A percentile compares a stretch with the other conserved stretches of the same genome.
Conservation (phyloP, 2,888 invertebrate genomes). For the Ochlodes sylvanus region DNA sequence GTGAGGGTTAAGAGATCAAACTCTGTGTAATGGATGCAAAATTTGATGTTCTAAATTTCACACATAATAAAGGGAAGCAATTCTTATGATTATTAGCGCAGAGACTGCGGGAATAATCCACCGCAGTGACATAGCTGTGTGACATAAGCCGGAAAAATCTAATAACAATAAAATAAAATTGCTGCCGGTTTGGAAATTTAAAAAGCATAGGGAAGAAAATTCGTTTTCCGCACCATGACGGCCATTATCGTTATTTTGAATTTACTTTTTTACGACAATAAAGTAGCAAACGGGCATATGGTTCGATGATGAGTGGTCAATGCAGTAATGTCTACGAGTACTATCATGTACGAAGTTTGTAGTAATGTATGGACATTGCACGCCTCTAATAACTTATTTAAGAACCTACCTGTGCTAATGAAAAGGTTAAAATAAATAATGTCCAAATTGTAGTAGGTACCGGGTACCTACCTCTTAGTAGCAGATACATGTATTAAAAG, state of each 20-base stretch:
- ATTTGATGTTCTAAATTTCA: slow-evolving; percentile 77
- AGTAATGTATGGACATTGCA: too few species aligned
- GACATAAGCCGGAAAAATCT: slow-evolving; percentile 85
- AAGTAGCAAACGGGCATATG: not conserved
- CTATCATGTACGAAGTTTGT: slow-evolving; percentile 30
- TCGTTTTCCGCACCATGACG: slow-evolving; percentile 78
- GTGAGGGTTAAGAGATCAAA: slow-evolving; percentile 44
- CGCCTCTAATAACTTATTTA: too few species aligned
- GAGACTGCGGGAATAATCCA: slow-evolving; percentile 83
- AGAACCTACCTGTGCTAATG: too few species aligned
- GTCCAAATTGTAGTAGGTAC: too few species aligned
- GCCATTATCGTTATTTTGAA: slow-evolving; percentile 81
- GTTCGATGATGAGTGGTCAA: not conserved
- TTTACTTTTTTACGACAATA: slow-evolving; percentile 61
- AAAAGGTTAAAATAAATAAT: too few species aligned
- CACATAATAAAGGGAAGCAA: slow-evolving; percentile 83
- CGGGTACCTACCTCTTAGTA: too few species aligned
- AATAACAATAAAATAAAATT: slow-evolving; percentile 86
- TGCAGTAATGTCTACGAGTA: not conserved
- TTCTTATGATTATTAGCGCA: slow-evolving; percentile 84
- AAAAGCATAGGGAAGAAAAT: slow-evolving; percentile 80
- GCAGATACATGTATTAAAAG: too few species aligned
- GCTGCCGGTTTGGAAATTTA: slow-evolving; percentile 82
- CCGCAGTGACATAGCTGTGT: slow-evolving; percentile 76
- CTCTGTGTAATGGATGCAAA: slow-evolving; percentile 51